Conservation (phyloP, 1,140 invertebrate species). For the Achroia grisella region DNA sequence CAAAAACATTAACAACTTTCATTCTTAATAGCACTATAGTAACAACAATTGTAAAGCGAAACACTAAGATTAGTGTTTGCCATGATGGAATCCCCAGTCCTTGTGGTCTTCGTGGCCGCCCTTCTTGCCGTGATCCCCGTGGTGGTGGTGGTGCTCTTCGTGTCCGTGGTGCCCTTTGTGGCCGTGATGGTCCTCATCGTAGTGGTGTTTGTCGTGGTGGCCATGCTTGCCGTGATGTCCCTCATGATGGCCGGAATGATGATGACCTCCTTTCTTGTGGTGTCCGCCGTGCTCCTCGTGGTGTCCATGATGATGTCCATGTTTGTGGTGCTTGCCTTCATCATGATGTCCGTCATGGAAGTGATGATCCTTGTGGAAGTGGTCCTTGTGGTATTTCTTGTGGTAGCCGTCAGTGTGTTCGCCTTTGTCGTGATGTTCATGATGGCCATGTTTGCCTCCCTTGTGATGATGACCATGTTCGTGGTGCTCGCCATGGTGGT, state of each 20-base stretch:
- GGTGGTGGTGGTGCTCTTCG: constrained; percentile 78
- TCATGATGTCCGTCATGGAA: constrained; percentile 79
- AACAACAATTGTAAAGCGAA: constrained; percentile 18
- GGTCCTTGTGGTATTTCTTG: constrained; percentile 80
- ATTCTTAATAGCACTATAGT: constrained; percentile 29
- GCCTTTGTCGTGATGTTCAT: constrained; percentile 77
- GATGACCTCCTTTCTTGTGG: constrained; percentile 77
- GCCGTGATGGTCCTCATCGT: constrained; percentile 74
- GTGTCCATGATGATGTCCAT: constrained; percentile 75
- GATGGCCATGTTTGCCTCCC: constrained; percentile 76
- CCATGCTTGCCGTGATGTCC: constrained; percentile 77
- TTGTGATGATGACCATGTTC: constrained; percentile 79
- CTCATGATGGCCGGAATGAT: constrained; percentile 76
- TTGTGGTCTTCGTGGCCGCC: constrained; percentile 78
- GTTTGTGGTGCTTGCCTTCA: constrained; percentile 76
- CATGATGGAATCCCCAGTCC: constrained; percentile 75
- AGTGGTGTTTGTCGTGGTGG: constrained; percentile 76
- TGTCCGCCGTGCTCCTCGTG: constrained; percentile 74
- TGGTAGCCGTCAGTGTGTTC: constrained; percentile 78
- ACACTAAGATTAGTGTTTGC: constrained; percentile 39
- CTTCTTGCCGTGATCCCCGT: constrained; percentile 79
- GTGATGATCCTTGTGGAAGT: constrained; percentile 82
- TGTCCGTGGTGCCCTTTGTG: constrained; percentile 80
- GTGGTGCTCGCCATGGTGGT: constrained; percentile 78
- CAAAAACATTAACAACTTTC: constrained; percentile 42